Percentiles rank a stretch among this genome's conserved stretches.
These are phyloP conservation scores for Lates japonicus DNA, from an alignment of 2,797 vertebrate genomes.

Conservation along the genomic window DNA sequence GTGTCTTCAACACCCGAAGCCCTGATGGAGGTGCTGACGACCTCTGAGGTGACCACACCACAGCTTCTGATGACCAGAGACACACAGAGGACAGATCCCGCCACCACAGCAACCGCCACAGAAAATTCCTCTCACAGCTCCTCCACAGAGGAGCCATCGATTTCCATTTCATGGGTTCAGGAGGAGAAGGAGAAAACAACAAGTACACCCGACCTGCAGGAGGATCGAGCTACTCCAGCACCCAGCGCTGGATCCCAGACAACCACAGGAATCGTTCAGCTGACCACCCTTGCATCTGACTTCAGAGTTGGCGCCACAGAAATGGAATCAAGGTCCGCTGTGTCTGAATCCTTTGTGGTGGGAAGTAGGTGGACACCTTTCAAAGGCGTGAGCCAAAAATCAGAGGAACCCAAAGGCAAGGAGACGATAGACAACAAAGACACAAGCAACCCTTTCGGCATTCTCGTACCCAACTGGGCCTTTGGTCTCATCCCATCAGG, in stretches of 20 bases:
- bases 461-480: conserved; percentile 70
- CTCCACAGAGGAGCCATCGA: conserved; percentile 58
- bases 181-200: conserved; percentile 61
- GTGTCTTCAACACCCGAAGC: conserved; percentile 46
- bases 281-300: conserved; percentile 51
- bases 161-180: conserved; percentile 77
- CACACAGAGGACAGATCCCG: conserved; percentile 36
- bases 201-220: conserved; percentile 19
- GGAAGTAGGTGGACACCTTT: conserved; percentile 69
- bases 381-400: conserved; percentile 53
- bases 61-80: conserved; percentile 47
- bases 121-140: conserved; percentile 35
- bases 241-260: conserved; percentile 35
- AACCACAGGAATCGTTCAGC: conserved; percentile 29
- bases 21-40: conserved; percentile 63
- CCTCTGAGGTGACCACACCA: conserved; percentile 60
- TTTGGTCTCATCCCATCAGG: conserved; percentile 80
- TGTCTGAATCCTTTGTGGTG: conserved; percentile 78
- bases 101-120: conserved; percentile 21
- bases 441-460: conserved; percentile 64
- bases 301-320: conserved; percentile 51
- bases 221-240: conserved; percentile 30
- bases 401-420: conserved; percentile 59
- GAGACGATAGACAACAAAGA: conserved; percentile 53
- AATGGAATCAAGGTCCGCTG: conserved; percentile 80